phyloP scores from a whole-genome alignment of 2,113 vertebrate genomes.

The Strix aluco region DNA sequence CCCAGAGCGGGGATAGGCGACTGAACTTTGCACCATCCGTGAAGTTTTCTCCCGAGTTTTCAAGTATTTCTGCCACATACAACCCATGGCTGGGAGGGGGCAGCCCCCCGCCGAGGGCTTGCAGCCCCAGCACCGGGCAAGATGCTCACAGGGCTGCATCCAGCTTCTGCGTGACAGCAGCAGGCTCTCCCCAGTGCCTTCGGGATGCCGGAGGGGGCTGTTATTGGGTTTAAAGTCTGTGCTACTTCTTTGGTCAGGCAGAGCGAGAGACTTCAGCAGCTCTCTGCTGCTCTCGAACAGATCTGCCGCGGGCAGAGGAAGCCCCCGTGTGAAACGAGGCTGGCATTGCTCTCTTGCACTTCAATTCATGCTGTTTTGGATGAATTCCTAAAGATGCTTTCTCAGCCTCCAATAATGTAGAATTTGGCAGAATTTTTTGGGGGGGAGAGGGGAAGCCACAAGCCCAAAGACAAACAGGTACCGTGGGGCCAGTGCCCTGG shows the following conservation, averaged over 20 bases:
- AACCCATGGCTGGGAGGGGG: neutral
- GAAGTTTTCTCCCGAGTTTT: neutral
- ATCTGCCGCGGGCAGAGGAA: neutral
- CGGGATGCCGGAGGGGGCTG: neutral
- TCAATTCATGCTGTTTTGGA: neutral
- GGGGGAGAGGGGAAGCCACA: neutral
- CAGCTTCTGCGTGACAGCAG: neutral
- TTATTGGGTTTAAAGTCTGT: neutral
- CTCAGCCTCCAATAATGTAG: neutral
- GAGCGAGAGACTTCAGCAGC: constrained; percentile 36
- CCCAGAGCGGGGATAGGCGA: neutral
- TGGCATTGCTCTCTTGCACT: neutral
- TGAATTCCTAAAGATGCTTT: neutral
- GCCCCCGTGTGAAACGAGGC: neutral
- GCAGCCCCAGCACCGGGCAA: neutral
- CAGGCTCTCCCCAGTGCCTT: neutral
- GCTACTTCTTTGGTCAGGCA: constrained; percentile 72
- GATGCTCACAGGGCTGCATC: neutral
- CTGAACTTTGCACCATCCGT: fast-evolving
- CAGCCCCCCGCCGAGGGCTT: fast-evolving
- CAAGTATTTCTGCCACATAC: constrained; percentile 20
- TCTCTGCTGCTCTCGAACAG: constrained; percentile 22
- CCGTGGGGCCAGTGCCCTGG: neutral
- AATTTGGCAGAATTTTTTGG: neutral
- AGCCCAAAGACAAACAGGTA: neutral